Base-by-base conservation (phyloP, 2,888 invertebrate genomes). In the Ceramica pisi region DNA sequence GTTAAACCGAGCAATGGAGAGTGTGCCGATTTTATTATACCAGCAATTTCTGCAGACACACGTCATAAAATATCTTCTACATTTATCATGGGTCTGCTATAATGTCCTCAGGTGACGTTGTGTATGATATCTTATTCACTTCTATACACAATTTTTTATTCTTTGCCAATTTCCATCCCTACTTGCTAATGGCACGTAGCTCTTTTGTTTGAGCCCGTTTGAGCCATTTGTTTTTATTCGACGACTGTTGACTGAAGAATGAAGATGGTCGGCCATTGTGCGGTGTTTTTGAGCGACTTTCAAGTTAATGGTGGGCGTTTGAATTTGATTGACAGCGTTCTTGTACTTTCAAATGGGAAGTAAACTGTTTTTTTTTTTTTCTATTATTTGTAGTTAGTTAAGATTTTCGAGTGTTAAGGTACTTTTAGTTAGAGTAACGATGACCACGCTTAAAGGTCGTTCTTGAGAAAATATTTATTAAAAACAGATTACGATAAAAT, bases 101-200 rank as follows among this genome's bases (percentile, higher is more conserved):
- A n/a, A n/a, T 6, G n/a, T n/a, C 8, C 2, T 8, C 48, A n/a
- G 19, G 8, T 1, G 48, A 3, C 2, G 8, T n/a, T n/a, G 2
- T 48, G 48, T 7, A n/a, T 48, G n/a, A 48, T 48, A 3, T 14
- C 5, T 51, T 12, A 23, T 51, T 48, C 35, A 3, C 14, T 10
- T 62, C 38, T 74, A 2, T 38, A 0, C 1, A 9, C 19, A 31
- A 3, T 53, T 53, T 21, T 41, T 35, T 44, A 50, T 3, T 78
- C 72, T 78, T 12, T 73, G 82, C 72, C 78, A 38, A 67, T 55
- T 82, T 55, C 63, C 44, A 68, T 81, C 79, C 78, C 83, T 51
- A 82, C 83, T 73, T 81, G 84, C 83, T 87, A 88, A 82, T 88
- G 81, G 87, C 86, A 87, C 83, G 82, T 72, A 82, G 80, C 83